Conservation (phyloP, 2,888 invertebrate species). For the Stegophylla sp. region DNA sequence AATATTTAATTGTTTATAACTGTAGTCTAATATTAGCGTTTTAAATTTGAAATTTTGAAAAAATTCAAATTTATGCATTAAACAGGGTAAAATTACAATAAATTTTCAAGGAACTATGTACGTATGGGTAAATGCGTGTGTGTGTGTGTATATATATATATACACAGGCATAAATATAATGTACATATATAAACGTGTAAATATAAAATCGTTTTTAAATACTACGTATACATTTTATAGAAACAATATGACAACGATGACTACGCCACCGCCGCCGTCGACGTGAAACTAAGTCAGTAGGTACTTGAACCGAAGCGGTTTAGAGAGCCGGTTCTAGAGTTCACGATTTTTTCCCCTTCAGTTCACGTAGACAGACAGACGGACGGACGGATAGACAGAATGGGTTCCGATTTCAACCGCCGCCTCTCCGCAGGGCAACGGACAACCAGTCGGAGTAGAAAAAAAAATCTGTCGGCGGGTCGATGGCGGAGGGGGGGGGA, state of each 20-base stretch:
- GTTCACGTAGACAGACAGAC: conserved; percentile 20
- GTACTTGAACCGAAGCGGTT: conserved; percentile 59
- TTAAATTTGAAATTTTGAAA: too few relatives aligned
- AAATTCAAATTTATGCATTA: too few relatives aligned
- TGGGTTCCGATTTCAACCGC: conserved; percentile 56
- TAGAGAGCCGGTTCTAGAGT: conserved; percentile 57
- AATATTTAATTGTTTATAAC: too few relatives aligned
- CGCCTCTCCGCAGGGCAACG: conserved; percentile 5
- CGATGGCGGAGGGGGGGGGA: background rate
- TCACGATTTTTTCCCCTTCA: conserved; percentile 53
- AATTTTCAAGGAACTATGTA: too few relatives aligned
- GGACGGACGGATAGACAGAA: conserved; percentile 49
- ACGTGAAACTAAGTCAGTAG: conserved; percentile 59
- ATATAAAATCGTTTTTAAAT: too few relatives aligned
- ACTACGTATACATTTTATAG: background rate
- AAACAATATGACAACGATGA: background rate
- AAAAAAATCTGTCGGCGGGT: background rate
- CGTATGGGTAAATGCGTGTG: background rate
- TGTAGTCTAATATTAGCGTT: too few relatives aligned
- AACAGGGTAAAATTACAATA: too few relatives aligned
- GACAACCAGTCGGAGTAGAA: conserved; percentile 36
- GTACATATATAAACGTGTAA: background rate
- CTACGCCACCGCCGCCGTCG: conserved; percentile 7
- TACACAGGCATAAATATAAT: background rate
- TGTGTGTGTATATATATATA: background rate